A percentile compares a stretch with the other conserved stretches of the same genome.
Evolutionary conservation across 2,888 invertebrate genomes (phyloP).

Genomic region (Buathra laborator): DNA sequence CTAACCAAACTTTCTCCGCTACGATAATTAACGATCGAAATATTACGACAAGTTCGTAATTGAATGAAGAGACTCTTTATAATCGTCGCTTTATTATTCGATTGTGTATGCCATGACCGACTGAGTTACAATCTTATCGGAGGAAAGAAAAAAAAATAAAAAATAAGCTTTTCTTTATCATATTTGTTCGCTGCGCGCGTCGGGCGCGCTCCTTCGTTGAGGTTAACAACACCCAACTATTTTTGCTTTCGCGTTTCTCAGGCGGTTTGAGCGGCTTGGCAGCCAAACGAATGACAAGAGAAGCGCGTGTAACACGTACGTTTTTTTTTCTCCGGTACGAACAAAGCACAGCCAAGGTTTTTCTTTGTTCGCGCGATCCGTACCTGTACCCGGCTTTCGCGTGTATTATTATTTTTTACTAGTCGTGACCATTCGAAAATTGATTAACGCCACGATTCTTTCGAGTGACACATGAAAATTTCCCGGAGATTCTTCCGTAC

Average conservation of each 20-base stretch:
- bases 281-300: not conserved
- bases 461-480: slow-evolving; percentile 29
- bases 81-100: not conserved
- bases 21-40: slow-evolving; percentile 23
- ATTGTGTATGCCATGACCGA: slow-evolving; percentile 2
- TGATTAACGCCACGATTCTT: not conserved
- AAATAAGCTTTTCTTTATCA: slow-evolving; percentile 45
- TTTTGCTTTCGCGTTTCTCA: slow-evolving; percentile 67
- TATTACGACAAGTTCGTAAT: not conserved
- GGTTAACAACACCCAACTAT: slow-evolving; percentile 71
- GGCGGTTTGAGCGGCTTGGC: not conserved
- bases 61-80: not conserved
- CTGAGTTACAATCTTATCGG: slow-evolving; percentile 50
- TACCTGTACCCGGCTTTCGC: not conserved
- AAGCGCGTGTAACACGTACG: slow-evolving; percentile 1
- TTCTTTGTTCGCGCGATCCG: slow-evolving; percentile 47
- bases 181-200: slow-evolving; percentile 60
- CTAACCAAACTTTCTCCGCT: slow-evolving; percentile 73
- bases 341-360: slow-evolving; percentile 39
- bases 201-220: slow-evolving; percentile 43
- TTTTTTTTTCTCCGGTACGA: slow-evolving; percentile 26
- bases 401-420: not conserved
- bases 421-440: not conserved
- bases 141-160: slow-evolving; percentile 21
- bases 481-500: slow-evolving; percentile 72